phyloP scores from a whole-genome alignment of 2,113 vertebrate genomes.

The Anhinga rufa region DNA sequence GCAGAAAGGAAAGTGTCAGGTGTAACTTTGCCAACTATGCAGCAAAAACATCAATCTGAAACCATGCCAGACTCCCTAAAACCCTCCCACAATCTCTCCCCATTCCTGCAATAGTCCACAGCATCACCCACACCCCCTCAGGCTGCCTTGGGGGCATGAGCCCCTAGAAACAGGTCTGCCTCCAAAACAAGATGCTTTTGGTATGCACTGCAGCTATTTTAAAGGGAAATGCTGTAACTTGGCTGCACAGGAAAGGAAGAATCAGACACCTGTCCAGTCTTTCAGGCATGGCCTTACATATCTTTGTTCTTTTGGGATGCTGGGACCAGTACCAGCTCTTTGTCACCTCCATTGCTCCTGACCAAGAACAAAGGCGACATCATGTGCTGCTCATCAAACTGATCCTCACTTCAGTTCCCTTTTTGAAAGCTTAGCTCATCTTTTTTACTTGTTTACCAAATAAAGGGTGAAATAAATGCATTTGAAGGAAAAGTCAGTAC shows the following conservation, averaged over 20 bases:
- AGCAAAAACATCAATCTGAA: neutral
- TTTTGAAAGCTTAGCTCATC: neutral
- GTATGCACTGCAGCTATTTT: neutral
- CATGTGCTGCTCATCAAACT: neutral
- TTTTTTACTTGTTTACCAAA: neutral
- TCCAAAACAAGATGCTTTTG: neutral
- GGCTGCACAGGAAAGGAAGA: neutral
- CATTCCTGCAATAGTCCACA: neutral
- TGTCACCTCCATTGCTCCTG: neutral
- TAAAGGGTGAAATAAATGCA: neutral
- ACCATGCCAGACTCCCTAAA: neutral
- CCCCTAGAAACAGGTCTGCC: neutral
- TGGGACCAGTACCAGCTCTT: neutral
- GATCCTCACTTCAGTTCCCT: neutral
- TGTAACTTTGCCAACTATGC: neutral
- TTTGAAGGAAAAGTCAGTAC: neutral
- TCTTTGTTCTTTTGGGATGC: neutral
- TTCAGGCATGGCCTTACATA: neutral
- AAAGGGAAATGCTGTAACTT: neutral
- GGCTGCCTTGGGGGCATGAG: neutral
- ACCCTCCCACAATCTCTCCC: fast-evolving
- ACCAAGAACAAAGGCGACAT: neutral
- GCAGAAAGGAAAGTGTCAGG: neutral
- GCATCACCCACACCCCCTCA: too few relatives aligned
- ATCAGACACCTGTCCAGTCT: neutral